Evolutionary conservation across 2,113 vertebrate genomes (phyloP).

Genomic region (Hyperoodon ampullatus): DNA sequence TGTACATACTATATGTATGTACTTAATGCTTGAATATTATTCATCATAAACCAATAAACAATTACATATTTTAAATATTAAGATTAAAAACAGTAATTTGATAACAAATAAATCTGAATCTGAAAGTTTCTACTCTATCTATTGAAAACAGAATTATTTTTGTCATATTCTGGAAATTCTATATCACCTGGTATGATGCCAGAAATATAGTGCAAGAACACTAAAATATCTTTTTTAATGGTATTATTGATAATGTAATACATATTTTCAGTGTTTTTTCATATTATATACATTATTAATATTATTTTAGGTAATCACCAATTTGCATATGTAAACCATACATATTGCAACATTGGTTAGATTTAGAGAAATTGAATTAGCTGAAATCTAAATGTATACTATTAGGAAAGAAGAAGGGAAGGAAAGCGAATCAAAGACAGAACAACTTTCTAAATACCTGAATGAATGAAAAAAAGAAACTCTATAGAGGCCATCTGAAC

Average conservation of each 20-base stretch:
- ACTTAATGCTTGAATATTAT: background rate
- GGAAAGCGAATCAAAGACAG: background rate
- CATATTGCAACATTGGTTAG: background rate
- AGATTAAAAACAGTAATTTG: background rate
- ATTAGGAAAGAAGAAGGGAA: background rate
- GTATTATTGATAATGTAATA: background rate
- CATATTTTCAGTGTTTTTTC: background rate
- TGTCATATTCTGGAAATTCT: background rate
- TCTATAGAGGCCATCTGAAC: background rate
- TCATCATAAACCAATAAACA: background rate
- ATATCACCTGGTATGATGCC: background rate
- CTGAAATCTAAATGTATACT: background rate
- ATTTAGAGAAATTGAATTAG: background rate
- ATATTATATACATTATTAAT: background rate
- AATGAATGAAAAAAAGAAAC: conserved; percentile 33
- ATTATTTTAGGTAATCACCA: background rate
- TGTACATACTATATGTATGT: background rate
- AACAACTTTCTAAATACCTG: conserved; percentile 11
- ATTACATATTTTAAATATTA: background rate
- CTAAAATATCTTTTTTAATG: background rate
- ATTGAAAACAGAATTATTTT: conserved; percentile 14
- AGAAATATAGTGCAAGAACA: background rate
- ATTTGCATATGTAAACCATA: background rate
- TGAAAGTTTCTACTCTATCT: background rate
- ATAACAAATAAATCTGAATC: background rate